phyloP scores from a whole-genome alignment of 2,797 vertebrate genomes.

The Tadarida brasiliensis region DNA sequence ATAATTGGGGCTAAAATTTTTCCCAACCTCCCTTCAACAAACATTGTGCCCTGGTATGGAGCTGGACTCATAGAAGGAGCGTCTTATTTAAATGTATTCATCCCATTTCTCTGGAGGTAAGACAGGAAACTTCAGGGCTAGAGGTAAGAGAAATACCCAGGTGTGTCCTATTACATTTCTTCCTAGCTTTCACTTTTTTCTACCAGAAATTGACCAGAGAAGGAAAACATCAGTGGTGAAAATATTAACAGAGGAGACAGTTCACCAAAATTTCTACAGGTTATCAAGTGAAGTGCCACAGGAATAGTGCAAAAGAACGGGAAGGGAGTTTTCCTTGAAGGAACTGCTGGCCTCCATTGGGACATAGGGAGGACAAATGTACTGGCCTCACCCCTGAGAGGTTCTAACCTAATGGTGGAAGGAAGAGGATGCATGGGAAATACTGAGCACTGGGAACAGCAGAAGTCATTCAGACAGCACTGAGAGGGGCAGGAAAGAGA shows the following conservation, averaged over 20 bases:
- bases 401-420: not conserved
- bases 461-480: no score
- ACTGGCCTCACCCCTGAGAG: not conserved
- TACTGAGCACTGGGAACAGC: not conserved
- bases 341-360: fast-evolving
- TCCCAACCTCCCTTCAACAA: no score
- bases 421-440: not conserved
- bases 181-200: not conserved
- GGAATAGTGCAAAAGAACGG: not conserved
- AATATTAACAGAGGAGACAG: not conserved
- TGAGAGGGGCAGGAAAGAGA: not conserved
- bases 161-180: not conserved
- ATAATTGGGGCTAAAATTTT: not conserved
- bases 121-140: not conserved
- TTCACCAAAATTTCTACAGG: not conserved
- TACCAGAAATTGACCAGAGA: not conserved
- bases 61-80: not conserved
- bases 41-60: not conserved
- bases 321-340: not conserved
- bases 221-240: not conserved
- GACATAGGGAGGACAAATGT: fast-evolving
- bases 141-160: not conserved
- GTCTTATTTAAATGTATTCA: not conserved
- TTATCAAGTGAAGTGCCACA: not conserved
- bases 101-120: not conserved